Percentiles rank a stretch among this genome's conserved stretches.
phyloP scores from a whole-genome alignment of 2,888 invertebrate genomes.

The Girardia tigrina region DNA sequence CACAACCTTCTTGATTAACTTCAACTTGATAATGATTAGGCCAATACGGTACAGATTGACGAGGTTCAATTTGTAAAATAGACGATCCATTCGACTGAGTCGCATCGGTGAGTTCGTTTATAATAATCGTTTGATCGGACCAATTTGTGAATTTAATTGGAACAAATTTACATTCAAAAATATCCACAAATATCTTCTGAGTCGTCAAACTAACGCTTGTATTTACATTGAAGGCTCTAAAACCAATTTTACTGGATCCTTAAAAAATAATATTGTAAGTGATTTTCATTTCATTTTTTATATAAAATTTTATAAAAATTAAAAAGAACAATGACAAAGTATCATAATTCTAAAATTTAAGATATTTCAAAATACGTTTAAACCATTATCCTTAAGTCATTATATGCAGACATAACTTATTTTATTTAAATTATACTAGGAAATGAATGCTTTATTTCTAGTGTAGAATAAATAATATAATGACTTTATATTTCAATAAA shows the following conservation, averaged over 20 bases:
- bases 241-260: neutral
- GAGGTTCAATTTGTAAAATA: neutral
- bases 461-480: too few species aligned
- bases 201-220: neutral
- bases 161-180: neutral
- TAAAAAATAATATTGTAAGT: too few species aligned
- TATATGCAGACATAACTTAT: too few species aligned
- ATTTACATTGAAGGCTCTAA: constrained; percentile 14
- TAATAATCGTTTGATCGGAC: neutral
- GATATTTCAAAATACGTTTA: too few species aligned
- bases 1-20: neutral
- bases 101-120: neutral
- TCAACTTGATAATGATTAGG: neutral
- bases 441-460: too few species aligned
- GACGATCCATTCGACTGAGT: neutral
- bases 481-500: too few species aligned
- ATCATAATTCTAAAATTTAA: too few species aligned
- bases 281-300: too few species aligned
- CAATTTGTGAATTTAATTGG: neutral
- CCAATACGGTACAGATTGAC: neutral
- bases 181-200: neutral
- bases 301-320: neutral
- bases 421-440: too few species aligned
- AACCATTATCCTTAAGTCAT: too few species aligned
- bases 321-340: too few species aligned